Evolutionary conservation across 1,140 invertebrate species (phyloP).

Genomic region (Tetramorium simillimum): DNA sequence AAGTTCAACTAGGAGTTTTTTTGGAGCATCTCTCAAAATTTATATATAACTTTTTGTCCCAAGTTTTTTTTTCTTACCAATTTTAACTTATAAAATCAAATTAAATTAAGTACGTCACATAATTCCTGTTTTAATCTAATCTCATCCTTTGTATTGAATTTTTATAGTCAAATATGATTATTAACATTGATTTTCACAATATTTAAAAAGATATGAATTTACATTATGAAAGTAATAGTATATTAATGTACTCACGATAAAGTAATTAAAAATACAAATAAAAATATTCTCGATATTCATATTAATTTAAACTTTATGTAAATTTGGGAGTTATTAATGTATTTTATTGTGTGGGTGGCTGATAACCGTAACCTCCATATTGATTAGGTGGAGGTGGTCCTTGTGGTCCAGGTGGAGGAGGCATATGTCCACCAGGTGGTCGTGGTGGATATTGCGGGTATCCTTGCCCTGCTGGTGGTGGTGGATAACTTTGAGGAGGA

Average conservation of each 20-base stretch:
- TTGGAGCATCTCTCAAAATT: not conserved
- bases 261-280: not conserved
- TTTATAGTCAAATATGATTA: not conserved
- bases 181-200: constrained; percentile 10
- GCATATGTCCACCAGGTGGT: constrained; percentile 83
- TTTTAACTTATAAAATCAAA: not conserved
- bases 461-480: constrained; percentile 82
- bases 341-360: constrained; percentile 84
- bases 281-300: constrained; percentile 18
- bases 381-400: constrained; percentile 84
- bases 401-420: constrained; percentile 84
- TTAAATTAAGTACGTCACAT: constrained; percentile 14
- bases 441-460: constrained; percentile 83
- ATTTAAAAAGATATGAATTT: constrained; percentile 4
- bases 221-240: constrained; percentile 5
- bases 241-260: not conserved
- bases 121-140: not conserved
- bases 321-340: constrained; percentile 53
- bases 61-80: not conserved
- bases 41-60: constrained; percentile 34
- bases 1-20: not conserved
- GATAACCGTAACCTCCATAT: constrained; percentile 85
- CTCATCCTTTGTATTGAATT: not conserved
- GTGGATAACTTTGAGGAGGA: constrained; percentile 84
- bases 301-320: constrained; percentile 23